Evolutionary conservation across 2,888 invertebrate species (phyloP).

Genomic region (Morinoia aosen): DNA sequence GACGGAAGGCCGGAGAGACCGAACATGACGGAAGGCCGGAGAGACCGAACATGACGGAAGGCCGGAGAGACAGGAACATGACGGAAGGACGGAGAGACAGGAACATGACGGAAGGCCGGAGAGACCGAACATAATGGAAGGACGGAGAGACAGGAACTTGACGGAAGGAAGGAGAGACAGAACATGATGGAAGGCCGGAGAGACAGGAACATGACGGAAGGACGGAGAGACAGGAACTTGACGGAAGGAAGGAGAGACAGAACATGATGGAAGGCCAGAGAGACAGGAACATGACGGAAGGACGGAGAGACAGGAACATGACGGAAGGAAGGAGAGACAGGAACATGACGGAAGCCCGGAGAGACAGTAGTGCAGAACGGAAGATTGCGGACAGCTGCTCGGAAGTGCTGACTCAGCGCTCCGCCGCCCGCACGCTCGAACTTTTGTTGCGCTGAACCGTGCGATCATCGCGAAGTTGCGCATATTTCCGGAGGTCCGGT

Average conservation of each 20-base stretch:
- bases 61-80: background rate
- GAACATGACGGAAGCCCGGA: background rate
- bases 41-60: background rate
- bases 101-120: background rate
- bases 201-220: background rate
- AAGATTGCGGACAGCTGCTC: conserved; percentile 27
- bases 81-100: background rate
- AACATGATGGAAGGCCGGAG: background rate
- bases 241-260: background rate
- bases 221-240: background rate
- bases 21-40: background rate
- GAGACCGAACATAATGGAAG: background rate
- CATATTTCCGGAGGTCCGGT: background rate
- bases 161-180: background rate
- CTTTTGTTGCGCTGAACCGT: background rate
- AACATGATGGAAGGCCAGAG: background rate
- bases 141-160: background rate
- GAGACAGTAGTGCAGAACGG: background rate
- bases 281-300: too few relatives aligned
- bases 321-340: too few relatives aligned
- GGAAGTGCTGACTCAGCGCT: conserved; percentile 35
- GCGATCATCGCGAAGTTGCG: background rate
- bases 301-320: too few relatives aligned
- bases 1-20: background rate
- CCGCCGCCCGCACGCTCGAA: background rate